phyloP scores from a whole-genome alignment of 2,888 invertebrate genomes.

The Athalia rosae region DNA sequence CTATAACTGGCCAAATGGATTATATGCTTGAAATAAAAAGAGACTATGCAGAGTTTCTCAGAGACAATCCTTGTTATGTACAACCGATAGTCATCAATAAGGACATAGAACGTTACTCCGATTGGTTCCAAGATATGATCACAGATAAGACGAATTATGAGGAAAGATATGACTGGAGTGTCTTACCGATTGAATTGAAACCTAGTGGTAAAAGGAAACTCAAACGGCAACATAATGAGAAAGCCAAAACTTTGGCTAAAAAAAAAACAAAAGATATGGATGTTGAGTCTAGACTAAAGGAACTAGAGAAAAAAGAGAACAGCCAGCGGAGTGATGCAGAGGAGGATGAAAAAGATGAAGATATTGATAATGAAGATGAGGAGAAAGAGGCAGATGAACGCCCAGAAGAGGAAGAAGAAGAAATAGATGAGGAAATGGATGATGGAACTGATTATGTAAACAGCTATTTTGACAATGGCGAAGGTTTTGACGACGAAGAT shows the following conservation, averaged over 20 bases:
- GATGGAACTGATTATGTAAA: slow-evolving; percentile 92
- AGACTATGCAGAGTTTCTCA: slow-evolving; percentile 83
- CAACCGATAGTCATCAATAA: slow-evolving; percentile 61
- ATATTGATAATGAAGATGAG: slow-evolving; percentile 73
- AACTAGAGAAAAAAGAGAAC: slow-evolving; percentile 81
- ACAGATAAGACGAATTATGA: slow-evolving; percentile 60
- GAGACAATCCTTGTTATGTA: slow-evolving; percentile 80
- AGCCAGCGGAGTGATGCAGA: slow-evolving; percentile 70
- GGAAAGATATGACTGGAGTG: slow-evolving; percentile 64
- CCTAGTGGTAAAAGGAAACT: slow-evolving; percentile 54
- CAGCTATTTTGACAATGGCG: slow-evolving; percentile 92
- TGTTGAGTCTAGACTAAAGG: slow-evolving; percentile 75
- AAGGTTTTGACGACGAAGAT: slow-evolving; percentile 90
- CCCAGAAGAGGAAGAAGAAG: slow-evolving; percentile 79
- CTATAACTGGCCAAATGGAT: slow-evolving; percentile 75
- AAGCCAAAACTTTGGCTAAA: slow-evolving; percentile 7
- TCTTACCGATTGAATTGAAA: slow-evolving; percentile 66
- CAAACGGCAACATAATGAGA: slow-evolving; percentile 47
- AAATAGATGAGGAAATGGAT: slow-evolving; percentile 88
- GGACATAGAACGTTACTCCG: slow-evolving; percentile 70
- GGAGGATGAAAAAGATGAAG: slow-evolving; percentile 74
- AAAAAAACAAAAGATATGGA: slow-evolving; percentile 63
- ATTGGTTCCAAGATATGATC: slow-evolving; percentile 62
- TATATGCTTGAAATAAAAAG: slow-evolving; percentile 84
- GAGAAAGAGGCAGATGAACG: slow-evolving; percentile 77